Evolutionary conservation across 1,140 invertebrate genomes (phyloP), one percentile per base, ranked within the genome.

Genomic region (Diplogasteroides magnus): DNA sequence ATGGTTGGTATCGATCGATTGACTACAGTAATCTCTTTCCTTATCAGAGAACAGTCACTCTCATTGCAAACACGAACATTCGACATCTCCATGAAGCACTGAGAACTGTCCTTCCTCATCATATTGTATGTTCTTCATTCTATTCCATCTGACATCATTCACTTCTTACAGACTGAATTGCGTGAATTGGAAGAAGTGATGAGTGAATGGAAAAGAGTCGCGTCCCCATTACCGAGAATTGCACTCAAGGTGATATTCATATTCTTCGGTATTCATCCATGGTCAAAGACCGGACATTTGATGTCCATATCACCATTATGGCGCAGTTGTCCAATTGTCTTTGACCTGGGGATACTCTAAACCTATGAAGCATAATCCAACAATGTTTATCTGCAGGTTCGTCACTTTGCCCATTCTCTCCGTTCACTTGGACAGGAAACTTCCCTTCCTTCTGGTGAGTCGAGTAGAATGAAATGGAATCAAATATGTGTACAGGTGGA

Each of bases 61-160:
- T 67, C 1, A 72, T 72, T 14, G 59, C 64, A 27, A 60, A 60
- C 26, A 71, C 70, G 14, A 72, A 72, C 26, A 32, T 72, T n/a
- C 65, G 70, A 15, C 70, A 72, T 27, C 55, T 72, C 19, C 29
- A 72, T 61, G 37, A 48, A 15, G 70, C 65, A 27, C 27, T 72
- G 13, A 67, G 63, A 31, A 67, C 63, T 19, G 27, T 37, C 25
- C 26, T 63, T 19, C 23, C 13, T 61, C 23, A 1, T 61, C 25
- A 29, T 19, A 56, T 56, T 56, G 55, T 23, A n/a, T n/a, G n/a
- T 19, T 48, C 37, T 48, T 48, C 37, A 48, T 48, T 48, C 19
- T 48, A 6, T 19, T 48, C 19, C 6, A 11, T 48, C 37, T 48
- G 6, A 11, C 37, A 48, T 48, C 37, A 48, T 48, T 6, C 37